These are phyloP conservation scores for Oncorhynchus kisutch DNA, from an alignment of 2,113 vertebrate species.

Conservation along the genomic window DNA sequence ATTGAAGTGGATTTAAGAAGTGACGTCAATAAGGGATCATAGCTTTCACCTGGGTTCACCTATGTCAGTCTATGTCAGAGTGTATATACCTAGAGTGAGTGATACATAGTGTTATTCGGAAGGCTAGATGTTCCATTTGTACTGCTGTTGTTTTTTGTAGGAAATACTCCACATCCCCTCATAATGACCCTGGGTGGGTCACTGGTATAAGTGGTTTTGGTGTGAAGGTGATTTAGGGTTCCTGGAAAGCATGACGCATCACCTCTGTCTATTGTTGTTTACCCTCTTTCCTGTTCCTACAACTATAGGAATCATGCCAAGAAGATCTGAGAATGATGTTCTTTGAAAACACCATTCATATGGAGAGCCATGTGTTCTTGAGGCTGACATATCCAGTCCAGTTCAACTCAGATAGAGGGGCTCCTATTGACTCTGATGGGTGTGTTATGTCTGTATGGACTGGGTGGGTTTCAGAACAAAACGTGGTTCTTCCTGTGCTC, in stretches of 20 bases:
- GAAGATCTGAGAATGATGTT: background rate
- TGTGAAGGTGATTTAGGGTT: background rate
- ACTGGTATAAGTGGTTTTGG: background rate
- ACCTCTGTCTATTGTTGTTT: background rate
- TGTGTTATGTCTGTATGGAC: background rate
- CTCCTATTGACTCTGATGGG: slow-evolving; percentile 7
- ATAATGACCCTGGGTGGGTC: background rate
- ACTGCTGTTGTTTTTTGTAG: background rate
- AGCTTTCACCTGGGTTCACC: no score
- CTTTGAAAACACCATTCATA: no score
- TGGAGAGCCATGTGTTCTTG: background rate
- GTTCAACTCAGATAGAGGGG: background rate
- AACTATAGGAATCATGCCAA: background rate
- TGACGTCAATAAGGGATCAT: no score
- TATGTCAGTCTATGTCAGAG: background rate
- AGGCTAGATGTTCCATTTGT: background rate
- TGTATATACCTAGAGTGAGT: background rate
- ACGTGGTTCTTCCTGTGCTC: slow-evolving; percentile 13
- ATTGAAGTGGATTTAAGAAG: no score
- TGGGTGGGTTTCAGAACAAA: slow-evolving; percentile 15
- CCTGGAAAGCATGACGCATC: background rate
- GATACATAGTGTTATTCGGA: background rate
- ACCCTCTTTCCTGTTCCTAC: background rate
- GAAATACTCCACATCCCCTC: background rate
- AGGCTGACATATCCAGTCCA: background rate